phyloP scores from a whole-genome alignment of 2,113 vertebrate species.

The Brienomyrus longianalis region DNA sequence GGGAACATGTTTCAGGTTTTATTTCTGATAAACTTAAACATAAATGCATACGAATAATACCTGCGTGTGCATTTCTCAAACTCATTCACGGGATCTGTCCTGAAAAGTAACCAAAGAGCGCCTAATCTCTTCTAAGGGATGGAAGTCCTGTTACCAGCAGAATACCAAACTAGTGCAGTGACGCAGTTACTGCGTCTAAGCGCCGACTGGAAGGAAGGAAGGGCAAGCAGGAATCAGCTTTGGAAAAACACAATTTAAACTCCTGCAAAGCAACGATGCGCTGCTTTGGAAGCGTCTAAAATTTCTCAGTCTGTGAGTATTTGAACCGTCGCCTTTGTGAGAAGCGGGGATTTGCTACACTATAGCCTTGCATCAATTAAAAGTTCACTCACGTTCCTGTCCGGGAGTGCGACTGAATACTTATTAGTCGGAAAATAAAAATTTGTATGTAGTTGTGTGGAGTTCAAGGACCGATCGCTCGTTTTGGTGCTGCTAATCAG shows the following conservation, averaged over 20 bases:
- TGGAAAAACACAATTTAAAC: neutral
- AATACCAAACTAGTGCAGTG: conserved; percentile 25
- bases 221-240: neutral
- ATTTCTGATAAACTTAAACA: neutral
- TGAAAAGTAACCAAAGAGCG: neutral
- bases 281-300: neutral
- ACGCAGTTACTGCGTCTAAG: conserved; percentile 25
- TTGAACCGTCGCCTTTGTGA: neutral
- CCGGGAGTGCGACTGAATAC: neutral
- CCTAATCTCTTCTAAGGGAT: conserved; percentile 20
- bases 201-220: neutral
- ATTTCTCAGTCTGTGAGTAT: conserved; percentile 13
- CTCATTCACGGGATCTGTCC: neutral
- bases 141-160: conserved; percentile 13
- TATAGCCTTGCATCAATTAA: neutral
- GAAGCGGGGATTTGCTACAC: neutral
- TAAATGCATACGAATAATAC: neutral
- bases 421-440: neutral
- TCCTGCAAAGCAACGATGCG: neutral
- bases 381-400: conserved; percentile 17
- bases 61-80: neutral
- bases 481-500: neutral
- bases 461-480: neutral
- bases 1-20: conserved; percentile 20
- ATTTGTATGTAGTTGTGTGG: neutral